Percentiles rank a stretch among this genome's conserved stretches.
Evolutionary conservation across 2,113 vertebrate genomes (phyloP).

Genomic region (Prunella fulvescens): DNA sequence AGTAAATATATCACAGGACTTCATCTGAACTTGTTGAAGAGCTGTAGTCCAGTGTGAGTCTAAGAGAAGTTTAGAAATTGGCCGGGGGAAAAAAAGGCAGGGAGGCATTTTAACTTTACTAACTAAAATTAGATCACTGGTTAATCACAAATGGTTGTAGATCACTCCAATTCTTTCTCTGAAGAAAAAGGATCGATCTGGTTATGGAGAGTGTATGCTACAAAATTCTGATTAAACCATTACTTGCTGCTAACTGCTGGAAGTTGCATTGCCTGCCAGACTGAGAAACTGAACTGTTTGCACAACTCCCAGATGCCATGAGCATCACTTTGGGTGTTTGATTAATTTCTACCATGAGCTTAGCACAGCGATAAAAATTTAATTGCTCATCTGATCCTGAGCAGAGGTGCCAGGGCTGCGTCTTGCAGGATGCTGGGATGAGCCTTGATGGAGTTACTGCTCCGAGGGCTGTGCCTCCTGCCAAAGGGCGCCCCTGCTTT

Average conservation of each 20-base stretch:
- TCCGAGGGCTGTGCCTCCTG: neutral
- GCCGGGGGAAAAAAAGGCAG: fast-evolving
- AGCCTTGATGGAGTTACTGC: fast-evolving
- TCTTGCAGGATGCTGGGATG: neutral
- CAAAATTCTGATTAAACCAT: neutral
- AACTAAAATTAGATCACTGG: neutral
- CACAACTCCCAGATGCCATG: neutral
- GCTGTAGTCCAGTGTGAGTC: neutral
- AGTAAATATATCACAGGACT: neutral
- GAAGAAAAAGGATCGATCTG: neutral
- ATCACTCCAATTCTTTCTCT: neutral
- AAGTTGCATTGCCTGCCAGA: neutral
- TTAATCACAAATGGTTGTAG: too few species aligned
- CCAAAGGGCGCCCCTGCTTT: neutral
- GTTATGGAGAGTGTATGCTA: neutral
- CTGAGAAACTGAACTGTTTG: neutral
- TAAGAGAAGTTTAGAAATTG: neutral
- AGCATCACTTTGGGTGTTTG: neutral
- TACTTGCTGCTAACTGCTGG: neutral
- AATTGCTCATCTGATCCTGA: neutral
- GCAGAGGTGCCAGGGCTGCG: neutral
- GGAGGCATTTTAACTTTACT: neutral
- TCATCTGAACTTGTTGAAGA: neutral
- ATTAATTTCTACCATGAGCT: neutral
- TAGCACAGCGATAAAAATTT: neutral